Evolutionary conservation across 64 coral and sea anemone genomes (phyloP).

Genomic region (Anthopleura sola): DNA sequence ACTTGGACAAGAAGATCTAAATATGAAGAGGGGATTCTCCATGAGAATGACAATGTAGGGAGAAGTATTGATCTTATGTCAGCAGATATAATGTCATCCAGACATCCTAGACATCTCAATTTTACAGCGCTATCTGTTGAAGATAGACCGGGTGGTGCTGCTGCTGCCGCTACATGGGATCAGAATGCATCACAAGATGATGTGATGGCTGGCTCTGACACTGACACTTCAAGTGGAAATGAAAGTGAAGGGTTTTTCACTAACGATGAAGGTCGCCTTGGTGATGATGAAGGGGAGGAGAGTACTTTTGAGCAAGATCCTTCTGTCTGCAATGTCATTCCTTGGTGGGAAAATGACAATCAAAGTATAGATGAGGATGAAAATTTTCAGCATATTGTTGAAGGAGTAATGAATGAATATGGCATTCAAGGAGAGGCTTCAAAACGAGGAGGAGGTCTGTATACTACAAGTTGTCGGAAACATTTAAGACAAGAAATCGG

Average conservation of each 20-base stretch:
- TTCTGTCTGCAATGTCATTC: slow-evolving; percentile 45
- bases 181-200: slow-evolving; percentile 7
- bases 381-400: slow-evolving; percentile 84
- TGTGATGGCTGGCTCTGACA: slow-evolving; percentile 33
- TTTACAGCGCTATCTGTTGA: not conserved
- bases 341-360: slow-evolving; percentile 79
- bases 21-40: slow-evolving; percentile 45
- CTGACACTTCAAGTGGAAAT: slow-evolving; percentile 42
- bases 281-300: slow-evolving; percentile 95
- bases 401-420: slow-evolving; percentile 68
- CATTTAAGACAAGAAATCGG: too few relatives aligned
- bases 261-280: slow-evolving; percentile 87
- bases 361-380: slow-evolving; percentile 50
- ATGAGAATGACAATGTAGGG: slow-evolving; percentile 40
- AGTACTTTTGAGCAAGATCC: slow-evolving; percentile 87
- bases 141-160: not conserved
- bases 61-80: slow-evolving; percentile 29
- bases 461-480: too few relatives aligned
- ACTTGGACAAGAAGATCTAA: slow-evolving; percentile 19
- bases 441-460: not conserved
- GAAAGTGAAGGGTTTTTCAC: slow-evolving; percentile 93
- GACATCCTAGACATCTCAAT: slow-evolving; percentile 24
- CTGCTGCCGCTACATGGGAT: not conserved
- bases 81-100: not conserved
- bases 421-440: slow-evolving; percentile 3